Conservation (phyloP, 2,113 vertebrate species). For the Nothocercus julius region DNA sequence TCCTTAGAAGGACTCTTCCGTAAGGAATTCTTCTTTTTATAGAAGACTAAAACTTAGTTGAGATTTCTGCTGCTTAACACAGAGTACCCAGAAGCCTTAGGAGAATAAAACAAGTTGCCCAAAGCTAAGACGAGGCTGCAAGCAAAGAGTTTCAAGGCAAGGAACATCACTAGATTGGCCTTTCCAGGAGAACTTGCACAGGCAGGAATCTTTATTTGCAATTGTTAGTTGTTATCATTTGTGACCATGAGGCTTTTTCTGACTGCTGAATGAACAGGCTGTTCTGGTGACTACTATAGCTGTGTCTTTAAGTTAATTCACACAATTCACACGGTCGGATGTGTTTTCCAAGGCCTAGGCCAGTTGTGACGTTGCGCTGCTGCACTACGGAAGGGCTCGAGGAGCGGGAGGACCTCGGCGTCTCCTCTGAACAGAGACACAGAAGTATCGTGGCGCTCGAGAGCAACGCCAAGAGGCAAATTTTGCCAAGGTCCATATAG, state of each 20-base stretch:
- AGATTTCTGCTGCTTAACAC: neutral
- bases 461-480: fast-evolving
- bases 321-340: neutral
- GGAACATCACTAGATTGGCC: neutral
- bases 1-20: neutral
- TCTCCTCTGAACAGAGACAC: neutral
- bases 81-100: neutral
- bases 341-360: neutral
- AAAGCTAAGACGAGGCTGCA: fast-evolving
- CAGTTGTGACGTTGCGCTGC: fast-evolving
- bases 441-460: fast-evolving
- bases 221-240: no score
- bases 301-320: neutral
- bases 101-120: neutral
- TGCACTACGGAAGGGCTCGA: neutral
- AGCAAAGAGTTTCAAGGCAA: neutral
- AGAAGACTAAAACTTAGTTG: neutral
- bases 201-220: neutral
- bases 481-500: fast-evolving
- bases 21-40: neutral
- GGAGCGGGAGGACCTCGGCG: fast-evolving
- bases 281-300: neutral
- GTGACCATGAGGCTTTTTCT: fast-evolving
- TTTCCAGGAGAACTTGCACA: neutral
- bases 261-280: neutral